Evolutionary conservation across 2,888 invertebrate genomes (phyloP).

Genomic region (Lydus trimaculatus): DNA sequence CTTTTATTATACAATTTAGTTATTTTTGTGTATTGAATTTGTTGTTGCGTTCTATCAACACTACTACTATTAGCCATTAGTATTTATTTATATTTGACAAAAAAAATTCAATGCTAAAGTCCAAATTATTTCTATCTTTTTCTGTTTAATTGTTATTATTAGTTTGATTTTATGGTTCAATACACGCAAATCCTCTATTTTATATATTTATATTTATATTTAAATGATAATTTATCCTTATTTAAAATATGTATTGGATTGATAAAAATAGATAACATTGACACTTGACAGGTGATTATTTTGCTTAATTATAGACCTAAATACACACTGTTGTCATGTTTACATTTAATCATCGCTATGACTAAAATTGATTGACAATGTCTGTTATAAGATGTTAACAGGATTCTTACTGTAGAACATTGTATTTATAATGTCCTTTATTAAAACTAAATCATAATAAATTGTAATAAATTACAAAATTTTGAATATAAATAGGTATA

Average conservation of each 20-base stretch:
- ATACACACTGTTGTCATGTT: not conserved
- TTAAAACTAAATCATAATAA: too few species aligned
- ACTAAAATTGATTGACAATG: not conserved
- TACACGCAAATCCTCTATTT: not conserved
- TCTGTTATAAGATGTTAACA: too few species aligned
- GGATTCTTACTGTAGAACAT: too few species aligned
- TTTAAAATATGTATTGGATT: not conserved
- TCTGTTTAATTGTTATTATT: not conserved
- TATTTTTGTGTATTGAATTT: slow-evolving; percentile 1
- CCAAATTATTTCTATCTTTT: not conserved
- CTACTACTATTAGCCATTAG: not conserved
- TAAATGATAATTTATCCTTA: not conserved
- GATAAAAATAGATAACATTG: not conserved
- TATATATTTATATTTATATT: not conserved
- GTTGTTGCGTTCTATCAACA: not conserved
- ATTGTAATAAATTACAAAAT: too few species aligned
- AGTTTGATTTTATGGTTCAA: not conserved
- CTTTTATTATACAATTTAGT: slow-evolving; percentile 1
- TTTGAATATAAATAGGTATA: too few species aligned
- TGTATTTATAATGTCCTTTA: too few species aligned
- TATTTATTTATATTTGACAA: too few species aligned
- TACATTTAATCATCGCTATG: too few species aligned
- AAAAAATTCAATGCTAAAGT: not conserved
- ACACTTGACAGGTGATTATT: not conserved
- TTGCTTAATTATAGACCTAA: not conserved